Base-by-base conservation (phyloP, 2,113 vertebrate species). In the Phasianus colchicus region DNA sequence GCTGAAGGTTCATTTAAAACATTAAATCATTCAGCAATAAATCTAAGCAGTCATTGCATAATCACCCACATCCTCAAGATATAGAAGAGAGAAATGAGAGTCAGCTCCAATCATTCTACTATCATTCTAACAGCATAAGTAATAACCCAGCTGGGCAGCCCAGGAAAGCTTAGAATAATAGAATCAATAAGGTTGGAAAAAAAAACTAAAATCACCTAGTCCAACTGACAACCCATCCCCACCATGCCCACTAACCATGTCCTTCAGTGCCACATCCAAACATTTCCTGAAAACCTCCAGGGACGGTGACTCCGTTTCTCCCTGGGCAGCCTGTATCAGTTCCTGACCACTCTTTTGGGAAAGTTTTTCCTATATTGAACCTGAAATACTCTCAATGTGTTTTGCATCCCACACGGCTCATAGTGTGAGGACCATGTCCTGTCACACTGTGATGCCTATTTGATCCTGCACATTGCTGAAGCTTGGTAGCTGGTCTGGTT, bases 1-100 rank as follows among this genome's bases (percentile, higher is more conserved):
- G 54, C 78, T 91, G 36, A 76, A 82, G 16, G 18, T 63, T 87
- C 24, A 83, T 93, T 96, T 83, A 91, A 90, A 93, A 82, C 48
- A 45, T 29, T 71, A 55, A 67, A 13, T 71, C 34, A 84, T 78
- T 20, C 73, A 66, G 36, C 12, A 20, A 36, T 22, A 89, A 94
- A 65, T 76, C 58, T 82, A 50, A 34, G 3, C 52, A 86, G 48
- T 27, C 40, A 24, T 69, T 90, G 63, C 21, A 72, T 29, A 77
- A 69, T 52, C 66, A 42, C 0, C 2, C 24, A 55, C 42, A 30
- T 54, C 10, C 13, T 86, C 3, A 4, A 36, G 42, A 64, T 0
- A 0, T 30, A n/a, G 76, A 87, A 85, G 60, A 78, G 25, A 78
- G 58, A 81, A 45, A 45, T 16, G 5, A 6, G 4, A 60, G 11